Percentiles rank a stretch among this genome's conserved stretches.
Evolutionary conservation across 2,113 vertebrate species (phyloP).

Genomic region (Catharus minimus): DNA sequence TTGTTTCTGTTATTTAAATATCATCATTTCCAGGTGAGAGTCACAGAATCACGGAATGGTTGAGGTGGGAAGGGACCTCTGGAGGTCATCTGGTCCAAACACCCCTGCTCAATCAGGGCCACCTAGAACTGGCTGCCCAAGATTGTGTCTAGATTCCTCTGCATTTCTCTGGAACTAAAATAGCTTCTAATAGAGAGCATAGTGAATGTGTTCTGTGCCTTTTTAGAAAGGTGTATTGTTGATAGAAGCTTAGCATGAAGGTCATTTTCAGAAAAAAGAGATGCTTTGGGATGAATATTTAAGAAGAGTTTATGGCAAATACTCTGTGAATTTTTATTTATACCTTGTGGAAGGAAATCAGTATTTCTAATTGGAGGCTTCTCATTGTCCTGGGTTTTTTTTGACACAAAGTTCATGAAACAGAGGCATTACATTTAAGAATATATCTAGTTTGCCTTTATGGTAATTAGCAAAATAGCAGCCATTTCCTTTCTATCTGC

Average conservation of each 20-base stretch:
- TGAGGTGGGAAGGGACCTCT: neutral
- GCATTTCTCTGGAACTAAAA: neutral
- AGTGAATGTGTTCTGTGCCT: neutral
- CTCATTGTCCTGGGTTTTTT: neutral
- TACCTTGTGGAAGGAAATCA: neutral
- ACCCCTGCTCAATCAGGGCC: neutral
- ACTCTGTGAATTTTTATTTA: neutral
- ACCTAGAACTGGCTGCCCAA: neutral
- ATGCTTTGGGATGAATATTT: neutral
- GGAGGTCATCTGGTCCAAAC: neutral
- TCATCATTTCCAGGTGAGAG: neutral
- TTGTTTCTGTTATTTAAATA: neutral
- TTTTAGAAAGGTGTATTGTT: neutral
- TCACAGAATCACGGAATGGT: neutral
- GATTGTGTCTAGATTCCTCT: neutral
- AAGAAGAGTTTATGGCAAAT: neutral
- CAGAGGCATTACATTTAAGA: neutral
- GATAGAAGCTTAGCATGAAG: neutral
- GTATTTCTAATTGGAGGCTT: neutral
- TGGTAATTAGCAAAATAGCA: conserved; percentile 42
- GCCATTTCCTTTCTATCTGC: conserved; percentile 23
- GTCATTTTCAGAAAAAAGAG: neutral
- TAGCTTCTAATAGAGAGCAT: neutral
- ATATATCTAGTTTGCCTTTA: neutral
- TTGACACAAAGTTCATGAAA: neutral